Percentiles rank a stretch among this genome's conserved stretches.
Evolutionary conservation across 2,113 vertebrate species (phyloP).

Genomic region (Tragulus kanchil): DNA sequence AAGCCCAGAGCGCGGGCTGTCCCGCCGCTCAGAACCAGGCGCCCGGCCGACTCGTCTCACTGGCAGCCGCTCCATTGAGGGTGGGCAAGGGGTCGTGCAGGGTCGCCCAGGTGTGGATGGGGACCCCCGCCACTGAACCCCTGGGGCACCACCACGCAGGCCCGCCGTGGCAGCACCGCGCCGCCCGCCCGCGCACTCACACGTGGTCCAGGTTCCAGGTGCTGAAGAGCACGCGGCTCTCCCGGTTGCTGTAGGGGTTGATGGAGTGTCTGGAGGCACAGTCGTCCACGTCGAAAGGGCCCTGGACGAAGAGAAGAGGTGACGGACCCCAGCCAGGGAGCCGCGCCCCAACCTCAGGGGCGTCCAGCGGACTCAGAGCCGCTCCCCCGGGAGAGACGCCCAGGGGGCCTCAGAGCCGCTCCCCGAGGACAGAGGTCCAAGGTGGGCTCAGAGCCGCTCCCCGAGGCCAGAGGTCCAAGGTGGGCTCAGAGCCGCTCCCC

Average conservation of each 20-base stretch:
- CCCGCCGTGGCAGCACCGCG: neutral
- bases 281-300: conserved; percentile 90
- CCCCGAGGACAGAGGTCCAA: accelerated
- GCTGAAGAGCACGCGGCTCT: conserved; percentile 96
- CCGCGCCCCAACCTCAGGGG: too few relatives aligned
- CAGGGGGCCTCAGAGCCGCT: neutral
- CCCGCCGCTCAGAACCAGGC: accelerated
- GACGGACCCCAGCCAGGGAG: accelerated
- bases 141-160: accelerated
- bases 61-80: too few relatives aligned
- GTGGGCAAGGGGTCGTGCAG: accelerated
- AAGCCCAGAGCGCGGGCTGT: accelerated
- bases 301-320: conserved; percentile 85
- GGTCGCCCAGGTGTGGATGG: accelerated
- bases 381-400: accelerated
- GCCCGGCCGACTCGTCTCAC: too few relatives aligned
- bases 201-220: conserved; percentile 98
- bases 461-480: too few relatives aligned
- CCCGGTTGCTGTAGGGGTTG: conserved; percentile 95
- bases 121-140: neutral
- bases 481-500: too few relatives aligned
- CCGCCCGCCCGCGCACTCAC: conserved; percentile 85
- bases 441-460: too few relatives aligned
- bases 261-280: conserved; percentile 93
- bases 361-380: neutral